Conservation (phyloP, 2,113 vertebrate species). For the Petroica traversi region DNA sequence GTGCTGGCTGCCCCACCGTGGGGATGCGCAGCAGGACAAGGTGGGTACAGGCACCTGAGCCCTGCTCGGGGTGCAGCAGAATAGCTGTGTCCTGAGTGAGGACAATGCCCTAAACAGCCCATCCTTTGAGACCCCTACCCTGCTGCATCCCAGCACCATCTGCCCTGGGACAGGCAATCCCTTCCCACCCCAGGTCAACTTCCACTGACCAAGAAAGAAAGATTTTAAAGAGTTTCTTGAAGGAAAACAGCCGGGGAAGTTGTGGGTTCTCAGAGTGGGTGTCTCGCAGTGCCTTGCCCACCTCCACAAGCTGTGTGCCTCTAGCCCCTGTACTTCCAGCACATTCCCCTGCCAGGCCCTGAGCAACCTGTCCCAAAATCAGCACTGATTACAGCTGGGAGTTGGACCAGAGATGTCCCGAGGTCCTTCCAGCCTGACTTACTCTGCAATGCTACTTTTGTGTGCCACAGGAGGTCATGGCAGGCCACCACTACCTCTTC, state of each 20-base stretch:
- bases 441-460: not conserved
- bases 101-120: not conserved
- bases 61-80: rapidly evolving
- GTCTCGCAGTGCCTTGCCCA: rapidly evolving
- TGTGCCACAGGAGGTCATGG: not conserved
- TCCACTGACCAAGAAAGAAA: not conserved
- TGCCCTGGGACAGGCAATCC: not conserved
- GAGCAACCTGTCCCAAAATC: not conserved
- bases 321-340: not conserved
- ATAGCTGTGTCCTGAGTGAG: not conserved
- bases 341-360: not conserved
- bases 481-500: not conserved
- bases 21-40: not conserved
- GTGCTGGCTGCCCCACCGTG: not conserved
- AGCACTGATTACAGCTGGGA: not conserved
- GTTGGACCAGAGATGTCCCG: not conserved
- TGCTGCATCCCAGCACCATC: not conserved
- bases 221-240: not conserved
- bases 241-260: not conserved
- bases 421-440: not conserved
- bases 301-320: not conserved
- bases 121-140: not conserved
- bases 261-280: not conserved
- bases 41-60: not conserved
- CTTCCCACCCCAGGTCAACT: not conserved